phyloP scores from a whole-genome alignment of 2,113 vertebrate species.

The Prunella fulvescens region DNA sequence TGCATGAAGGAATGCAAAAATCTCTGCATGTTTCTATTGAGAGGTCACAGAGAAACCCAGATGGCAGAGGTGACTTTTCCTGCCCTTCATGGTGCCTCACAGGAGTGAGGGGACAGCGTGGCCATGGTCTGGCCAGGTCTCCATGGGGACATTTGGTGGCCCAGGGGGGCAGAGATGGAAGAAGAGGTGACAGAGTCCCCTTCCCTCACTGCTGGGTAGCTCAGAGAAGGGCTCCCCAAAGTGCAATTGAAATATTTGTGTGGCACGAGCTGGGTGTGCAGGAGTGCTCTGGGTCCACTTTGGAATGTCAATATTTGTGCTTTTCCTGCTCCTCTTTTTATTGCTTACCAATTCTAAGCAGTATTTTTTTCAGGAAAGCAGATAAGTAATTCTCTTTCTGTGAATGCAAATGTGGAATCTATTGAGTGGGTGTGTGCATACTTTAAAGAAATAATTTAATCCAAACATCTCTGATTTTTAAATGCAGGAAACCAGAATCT shows the following conservation, averaged over 20 bases:
- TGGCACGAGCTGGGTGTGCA: background rate
- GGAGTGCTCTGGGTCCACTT: background rate
- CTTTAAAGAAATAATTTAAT: conserved; percentile 41
- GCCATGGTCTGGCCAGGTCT: background rate
- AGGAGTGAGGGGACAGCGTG: background rate
- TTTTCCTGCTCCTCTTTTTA: background rate
- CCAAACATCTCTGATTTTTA: conserved; percentile 36
- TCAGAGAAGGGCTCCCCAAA: background rate
- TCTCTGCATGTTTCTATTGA: background rate
- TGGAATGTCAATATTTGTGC: background rate
- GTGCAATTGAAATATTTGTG: background rate
- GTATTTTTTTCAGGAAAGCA: background rate
- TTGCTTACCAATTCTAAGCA: background rate
- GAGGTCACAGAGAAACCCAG: background rate
- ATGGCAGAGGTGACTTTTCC: background rate
- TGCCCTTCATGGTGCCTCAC: background rate
- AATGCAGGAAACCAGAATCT: conserved; percentile 40
- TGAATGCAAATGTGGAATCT: conserved; percentile 21
- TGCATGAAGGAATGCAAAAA: background rate
- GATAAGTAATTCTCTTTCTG: background rate
- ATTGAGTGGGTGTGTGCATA: background rate
- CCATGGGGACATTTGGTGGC: fast-evolving
- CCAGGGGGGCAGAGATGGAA: background rate
- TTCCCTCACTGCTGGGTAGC: background rate
- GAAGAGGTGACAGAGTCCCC: background rate